Base-by-base conservation (phyloP, 2,113 vertebrate species). In the Felis chaus region DNA sequence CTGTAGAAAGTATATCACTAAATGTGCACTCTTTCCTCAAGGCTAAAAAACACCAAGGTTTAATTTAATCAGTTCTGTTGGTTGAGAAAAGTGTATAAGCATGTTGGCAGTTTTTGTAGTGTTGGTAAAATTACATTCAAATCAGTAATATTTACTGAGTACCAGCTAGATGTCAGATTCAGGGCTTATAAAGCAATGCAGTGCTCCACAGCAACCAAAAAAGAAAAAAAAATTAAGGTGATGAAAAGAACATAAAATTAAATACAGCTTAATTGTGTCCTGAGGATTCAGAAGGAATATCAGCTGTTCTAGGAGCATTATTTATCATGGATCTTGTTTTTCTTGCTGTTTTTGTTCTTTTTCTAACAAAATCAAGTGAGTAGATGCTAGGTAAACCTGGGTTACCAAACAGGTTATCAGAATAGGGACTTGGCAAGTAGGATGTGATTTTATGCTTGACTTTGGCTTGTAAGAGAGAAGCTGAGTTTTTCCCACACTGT, bases 401-500 rank as follows among this genome's bases (percentile, higher is more conserved):
- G 9, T 83, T 96, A 73, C 83, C 87, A 92, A 97, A 79, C 73
- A 87, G 74, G 86, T 92, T 95, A 93, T 96, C 92, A 87, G 94
- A 96, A 89, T 11, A 91, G 50, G 25, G 63, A 83, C 36, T 95
- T 92, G 88, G 94, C 87, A 39, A 68, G 74, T 9, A 53, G 39
- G 39, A 74, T 89, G 78, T 78, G 87, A 95, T 98, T 94, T 96
- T 89, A 76, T 88, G 68, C 80, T 95, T 95, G 86, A 71, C 48
- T 92, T 41, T 63, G 90, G 50, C 25, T 73, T 39, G 33, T 63
- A 76, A 82, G 55, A 95, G 92, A 87, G 86, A 89, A 50, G n/a
- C 2, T 21, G 3, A 29, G 55, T 92, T 94, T 93, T 48, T 65
- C 79, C 15, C 92, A 79, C 50, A 1, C 12, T 36, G 4, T 81